Conservation (phyloP, 2,888 invertebrate species). For the Phanerotoma sp. region DNA sequence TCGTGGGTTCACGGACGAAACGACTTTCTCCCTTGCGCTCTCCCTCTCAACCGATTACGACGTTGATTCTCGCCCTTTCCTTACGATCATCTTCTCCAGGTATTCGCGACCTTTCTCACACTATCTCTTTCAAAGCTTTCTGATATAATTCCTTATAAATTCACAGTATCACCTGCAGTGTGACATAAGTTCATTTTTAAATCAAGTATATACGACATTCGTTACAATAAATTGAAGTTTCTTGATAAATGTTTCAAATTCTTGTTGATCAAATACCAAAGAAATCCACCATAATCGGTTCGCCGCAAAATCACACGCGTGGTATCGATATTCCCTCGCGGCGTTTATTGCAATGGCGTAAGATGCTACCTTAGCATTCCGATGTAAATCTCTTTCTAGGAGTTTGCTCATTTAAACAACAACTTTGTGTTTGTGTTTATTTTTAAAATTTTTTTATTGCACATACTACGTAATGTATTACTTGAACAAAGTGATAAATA, state of each 20-base stretch:
- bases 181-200: not conserved
- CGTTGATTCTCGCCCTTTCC: constrained; percentile 17
- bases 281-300: constrained; percentile 6
- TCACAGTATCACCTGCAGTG: not conserved
- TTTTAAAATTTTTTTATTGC: no score
- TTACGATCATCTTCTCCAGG: constrained; percentile 6
- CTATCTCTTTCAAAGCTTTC: constrained; percentile 11
- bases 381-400: not conserved
- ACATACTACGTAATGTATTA: no score
- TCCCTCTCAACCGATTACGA: constrained; percentile 26
- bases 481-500: not conserved
- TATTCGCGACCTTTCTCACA: constrained; percentile 16
- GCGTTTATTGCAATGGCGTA: constrained; percentile 9
- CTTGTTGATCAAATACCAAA: constrained; percentile 2
- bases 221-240: no score
- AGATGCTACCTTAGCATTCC: constrained; percentile 1
- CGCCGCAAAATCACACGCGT: constrained; percentile 1
- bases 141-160: constrained; percentile 3
- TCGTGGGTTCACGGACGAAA: constrained; percentile 27
- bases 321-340: constrained; percentile 4
- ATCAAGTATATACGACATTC: not conserved
- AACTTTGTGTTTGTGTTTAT: no score
- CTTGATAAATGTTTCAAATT: constrained; percentile 2
- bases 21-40: constrained; percentile 27
- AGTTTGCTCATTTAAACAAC: no score